Base-by-base conservation (phyloP, 2,888 invertebrate genomes). In the Aphodius sticticus region DNA sequence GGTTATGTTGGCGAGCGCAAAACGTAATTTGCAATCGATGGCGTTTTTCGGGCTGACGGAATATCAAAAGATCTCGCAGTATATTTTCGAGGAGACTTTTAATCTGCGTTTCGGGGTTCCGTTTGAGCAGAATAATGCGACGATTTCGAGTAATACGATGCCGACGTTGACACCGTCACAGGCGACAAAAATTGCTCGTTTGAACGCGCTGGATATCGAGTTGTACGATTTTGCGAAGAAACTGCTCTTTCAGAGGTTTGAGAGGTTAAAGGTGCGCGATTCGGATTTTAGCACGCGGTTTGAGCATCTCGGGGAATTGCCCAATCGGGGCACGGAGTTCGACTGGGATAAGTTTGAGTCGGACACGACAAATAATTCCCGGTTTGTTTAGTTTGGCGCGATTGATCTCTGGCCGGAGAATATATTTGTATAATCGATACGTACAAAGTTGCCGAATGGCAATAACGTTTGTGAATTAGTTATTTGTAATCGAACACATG, bases 31-130 rank as follows among this genome's bases (percentile, higher is more conserved):
- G 80, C 94, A 96, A 81, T 95, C 95, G 76, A 97, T 99, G 97
- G 96, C 99, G 78, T 99, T 97, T 90, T 99, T 99, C 89, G 99
- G 99, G 83, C 92, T 99, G 82, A 98, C 98, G 6, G 99, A 99
- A 90, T 94, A 94, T 90, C 99, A 99, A 90, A 95, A 96, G 92
- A 95, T 96, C 85, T 88, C 96, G 37, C 97, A 97, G 89, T 97
- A 97, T 89, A 95, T 98, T 84, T 98, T 98, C 88, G 98, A 98
- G 88, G 96, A 96, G 90, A 97, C 96, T 15, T 98, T 98, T 88
- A 96, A 96, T 89, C 92, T 98, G 86, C 92, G 96, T 81, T 97
- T 97, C 89, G 95, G 95, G 81, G 94, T 96, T 85, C 95, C 96
- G 77, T 97, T 98, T 89, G 95, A 96, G 85, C 98, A 98, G 89